Evolutionary conservation across 2,113 vertebrate genomes (phyloP), one percentile per base, ranked within the genome.

Genomic region (Syrmaticus mikado): DNA sequence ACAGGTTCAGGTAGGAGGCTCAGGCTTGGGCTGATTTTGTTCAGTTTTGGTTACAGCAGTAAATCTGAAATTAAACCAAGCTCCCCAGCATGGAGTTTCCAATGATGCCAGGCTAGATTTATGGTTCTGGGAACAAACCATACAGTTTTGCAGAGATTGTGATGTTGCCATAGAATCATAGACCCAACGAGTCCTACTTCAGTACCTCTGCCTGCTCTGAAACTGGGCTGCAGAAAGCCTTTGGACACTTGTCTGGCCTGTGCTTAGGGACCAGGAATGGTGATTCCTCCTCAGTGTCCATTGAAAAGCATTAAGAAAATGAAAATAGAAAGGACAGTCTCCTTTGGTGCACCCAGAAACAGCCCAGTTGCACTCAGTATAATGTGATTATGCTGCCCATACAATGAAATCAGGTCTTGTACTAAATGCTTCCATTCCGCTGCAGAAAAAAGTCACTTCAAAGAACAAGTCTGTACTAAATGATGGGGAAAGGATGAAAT

Each of bases 111-210:
- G 79, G 78, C 73, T 74, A 77, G 79, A 94, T 94, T 96, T 95
- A 94, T 85, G 75, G 75, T 94, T 93, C 94, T 96, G 93, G 95
- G 94, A 96, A 94, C 93, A 96, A 92, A 92, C 96, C 68, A 87
- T 95, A 92, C 87, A 87, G 94, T 95, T 96, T 96, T 93, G 79
- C 68, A 78, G 79, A 91, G 89, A 83, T 91, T 91, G 93, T 92
- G 79, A 72, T 89, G 89, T 95, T 95, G 89, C 94, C 94, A 93
- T 91, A 95, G 93, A 89, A 61, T 89, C 91, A 81, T 85, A 89
- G 81, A 81, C 81, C 90, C 65, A 83, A 53, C 45, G 85, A 88
- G 83, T 72, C 82, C 80, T 74, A n/a, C 46, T 74, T 58, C 78
- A 73, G 71, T 70, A 62, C 45, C 46, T 80, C 67, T 82, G 85